Evolutionary conservation across 2,888 invertebrate genomes (phyloP), one percentile per base, ranked within the genome.

Genomic region (Syrphus vitripennis): DNA sequence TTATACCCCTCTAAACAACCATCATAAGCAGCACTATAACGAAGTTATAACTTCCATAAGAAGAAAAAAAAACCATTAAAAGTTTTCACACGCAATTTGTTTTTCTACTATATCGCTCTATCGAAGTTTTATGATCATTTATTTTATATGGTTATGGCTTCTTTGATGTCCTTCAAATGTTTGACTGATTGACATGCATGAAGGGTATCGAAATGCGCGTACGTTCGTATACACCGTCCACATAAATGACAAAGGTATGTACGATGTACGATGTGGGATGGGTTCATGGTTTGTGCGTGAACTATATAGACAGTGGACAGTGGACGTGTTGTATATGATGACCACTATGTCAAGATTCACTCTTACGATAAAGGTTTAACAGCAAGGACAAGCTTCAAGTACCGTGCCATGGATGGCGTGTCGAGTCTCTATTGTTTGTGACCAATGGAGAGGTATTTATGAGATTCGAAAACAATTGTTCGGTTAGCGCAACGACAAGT

Each of bases 81-180:
- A 31, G 24, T 67, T 67, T 67, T 67, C 34, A 67, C 67, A 67
- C 67, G 34, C 67, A 67, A 67, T 67, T 67, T 67, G 67, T 19
- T 67, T 50, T 50, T 67, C 67, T 48, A 67, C 50, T 67, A 19
- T n/a, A n/a, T n/a, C n/a, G n/a, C 34, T 24, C 34, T 24, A 67
- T 67, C 67, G n/a, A 67, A 57, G 57, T 77, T 78, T 72, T 67
- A 72, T 83, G 48, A 59, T 6, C 26, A 59, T 83, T 83, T 65
- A 63, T 65, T 77, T n/a, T 72, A 67, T 50, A 72, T 34, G 77
- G 40, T 74, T 82, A 72, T 67, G 77, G 55, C 61, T 37, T 26
- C 16, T 34, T 48, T 34, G 78, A 40, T 78, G 83, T 83, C 83
- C 83, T 78, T 83, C 83, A 78, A 78, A 55, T 69, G 61, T 74